phyloP scores from a whole-genome alignment of 2,888 invertebrate species.

The Mylabris sibirica region DNA sequence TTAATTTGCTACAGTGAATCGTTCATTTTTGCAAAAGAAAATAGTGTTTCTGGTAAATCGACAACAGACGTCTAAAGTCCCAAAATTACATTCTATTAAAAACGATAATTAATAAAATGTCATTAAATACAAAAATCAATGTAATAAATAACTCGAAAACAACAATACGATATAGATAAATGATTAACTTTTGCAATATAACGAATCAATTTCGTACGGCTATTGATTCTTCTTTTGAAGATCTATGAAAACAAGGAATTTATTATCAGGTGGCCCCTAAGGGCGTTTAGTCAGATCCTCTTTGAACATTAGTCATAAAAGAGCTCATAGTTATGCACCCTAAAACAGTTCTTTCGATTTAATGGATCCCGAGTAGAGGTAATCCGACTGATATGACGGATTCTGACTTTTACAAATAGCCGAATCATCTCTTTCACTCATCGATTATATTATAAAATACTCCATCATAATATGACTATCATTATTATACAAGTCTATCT shows the following conservation, averaged over 20 bases:
- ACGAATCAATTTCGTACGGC: slow-evolving; percentile 32
- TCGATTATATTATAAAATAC: slow-evolving; percentile 35
- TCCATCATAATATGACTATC: slow-evolving; percentile 29
- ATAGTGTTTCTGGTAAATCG: slow-evolving; percentile 9
- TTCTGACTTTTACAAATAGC: slow-evolving; percentile 31
- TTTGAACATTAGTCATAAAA: slow-evolving; percentile 19
- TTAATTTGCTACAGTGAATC: slow-evolving; percentile 32
- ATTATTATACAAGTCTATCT: slow-evolving; percentile 14
- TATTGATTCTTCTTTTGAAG: background rate
- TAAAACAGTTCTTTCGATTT: slow-evolving; percentile 33
- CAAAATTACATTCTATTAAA: slow-evolving; percentile 1
- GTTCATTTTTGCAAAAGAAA: slow-evolving; percentile 27
- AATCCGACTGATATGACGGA: slow-evolving; percentile 33
- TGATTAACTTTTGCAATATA: slow-evolving; percentile 33
- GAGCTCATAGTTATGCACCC: slow-evolving; percentile 44
- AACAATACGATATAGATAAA: slow-evolving; percentile 44
- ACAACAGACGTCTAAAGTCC: slow-evolving; percentile 3
- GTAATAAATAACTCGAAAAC: slow-evolving; percentile 46
- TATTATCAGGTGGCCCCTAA: background rate
- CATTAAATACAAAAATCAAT: slow-evolving; percentile 44
- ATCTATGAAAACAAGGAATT: slow-evolving; percentile 1
- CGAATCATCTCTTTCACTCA: slow-evolving; percentile 35
- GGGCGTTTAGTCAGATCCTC: background rate
- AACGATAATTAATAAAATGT: slow-evolving; percentile 48
- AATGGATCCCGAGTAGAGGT: slow-evolving; percentile 40